Base-by-base conservation (phyloP, 2,888 invertebrate species). In the Lepidochrysops patricia region DNA sequence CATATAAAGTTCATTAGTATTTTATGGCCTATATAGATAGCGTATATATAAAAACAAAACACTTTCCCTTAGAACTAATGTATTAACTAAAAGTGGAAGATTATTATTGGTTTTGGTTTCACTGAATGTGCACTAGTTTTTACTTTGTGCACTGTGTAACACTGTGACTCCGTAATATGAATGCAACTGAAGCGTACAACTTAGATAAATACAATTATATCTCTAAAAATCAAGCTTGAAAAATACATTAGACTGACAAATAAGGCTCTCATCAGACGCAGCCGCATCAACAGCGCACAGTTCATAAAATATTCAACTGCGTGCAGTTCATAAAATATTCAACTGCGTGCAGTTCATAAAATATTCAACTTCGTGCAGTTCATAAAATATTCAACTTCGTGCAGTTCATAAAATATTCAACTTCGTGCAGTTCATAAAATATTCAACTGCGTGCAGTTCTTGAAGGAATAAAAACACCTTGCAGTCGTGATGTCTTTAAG, bases 61-160 rank as follows among this genome's bases (percentile, higher is more conserved):
- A 63, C 72, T 72, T 72, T 75, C 67, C 72, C 77, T 80, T 79
- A 72, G 68, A 73, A 73, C 75, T 82, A 82, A 75, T 67, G 72
- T 43, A 43, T 66, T 70, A 82, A 83, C 72, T 64, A 68, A 77
- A 75, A 68, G 74, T 80, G 82, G 81, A 82, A 84, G 80, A 79
- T 77, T 48, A 57, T 15, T 32, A 62, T 67, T 67, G 63, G 74
- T 73, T 82, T 83, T 82, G 79, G 82, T 81, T 80, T 72, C 57
- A 62, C 57, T 49, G 58, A 25, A 49, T 58, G 58, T 34, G 49
- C 50, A 58, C 19, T 59, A 57, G n/a, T n/a, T n/a, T n/a, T n/a
- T 64, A 63, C n/a, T 79, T 84, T 83, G 84, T 82, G 83, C 82
- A 75, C 72, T 67, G 67, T 72, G 61, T 57, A 52, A 29, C 52